These are phyloP conservation scores for Cydia fagiglandana DNA, from an alignment of 1,140 invertebrate species.

Conservation along the genomic window DNA sequence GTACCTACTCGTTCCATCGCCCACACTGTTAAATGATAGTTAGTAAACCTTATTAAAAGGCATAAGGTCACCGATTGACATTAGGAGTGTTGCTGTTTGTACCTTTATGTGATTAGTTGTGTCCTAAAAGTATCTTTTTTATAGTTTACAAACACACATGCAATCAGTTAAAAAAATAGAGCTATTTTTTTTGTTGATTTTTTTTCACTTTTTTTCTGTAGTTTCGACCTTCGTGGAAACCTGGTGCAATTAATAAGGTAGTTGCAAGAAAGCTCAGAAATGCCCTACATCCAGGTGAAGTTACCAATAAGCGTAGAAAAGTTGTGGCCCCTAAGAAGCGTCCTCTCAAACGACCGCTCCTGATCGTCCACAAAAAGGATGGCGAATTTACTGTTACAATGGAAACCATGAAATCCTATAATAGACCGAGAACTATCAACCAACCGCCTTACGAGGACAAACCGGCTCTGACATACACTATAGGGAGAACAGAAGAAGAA, in stretches of 20 bases:
- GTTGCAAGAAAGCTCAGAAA: conserved; percentile 64
- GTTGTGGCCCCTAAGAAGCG: conserved; percentile 54
- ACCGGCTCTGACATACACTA: conserved; percentile 60
- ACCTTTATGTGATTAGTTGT: too few relatives aligned
- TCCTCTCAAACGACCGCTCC: conserved; percentile 60
- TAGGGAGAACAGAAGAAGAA: conserved; percentile 71
- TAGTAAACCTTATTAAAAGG: too few relatives aligned
- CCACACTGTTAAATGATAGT: too few relatives aligned
- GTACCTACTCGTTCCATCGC: too few relatives aligned
- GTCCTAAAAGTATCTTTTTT: too few relatives aligned
- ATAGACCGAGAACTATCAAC: conserved; percentile 59
- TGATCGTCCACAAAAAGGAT: conserved; percentile 66
- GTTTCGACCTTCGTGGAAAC: conserved; percentile 67
- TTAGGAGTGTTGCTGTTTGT: too few relatives aligned
- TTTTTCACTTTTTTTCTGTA: conserved; percentile 59
- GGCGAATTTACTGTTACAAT: conserved; percentile 70
- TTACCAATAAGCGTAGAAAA: conserved; percentile 61
- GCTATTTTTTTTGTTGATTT: conserved; percentile 41
- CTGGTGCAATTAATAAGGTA: conserved; percentile 66
- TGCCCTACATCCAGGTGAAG: conserved; percentile 60
- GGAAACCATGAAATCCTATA: conserved; percentile 70
- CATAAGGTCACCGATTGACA: too few relatives aligned
- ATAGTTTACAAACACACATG: too few relatives aligned
- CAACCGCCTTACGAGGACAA: conserved; percentile 73
- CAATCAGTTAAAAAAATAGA: too few relatives aligned